phyloP scores from a whole-genome alignment of 1,140 invertebrate species.

The Wasmannia auropunctata region DNA sequence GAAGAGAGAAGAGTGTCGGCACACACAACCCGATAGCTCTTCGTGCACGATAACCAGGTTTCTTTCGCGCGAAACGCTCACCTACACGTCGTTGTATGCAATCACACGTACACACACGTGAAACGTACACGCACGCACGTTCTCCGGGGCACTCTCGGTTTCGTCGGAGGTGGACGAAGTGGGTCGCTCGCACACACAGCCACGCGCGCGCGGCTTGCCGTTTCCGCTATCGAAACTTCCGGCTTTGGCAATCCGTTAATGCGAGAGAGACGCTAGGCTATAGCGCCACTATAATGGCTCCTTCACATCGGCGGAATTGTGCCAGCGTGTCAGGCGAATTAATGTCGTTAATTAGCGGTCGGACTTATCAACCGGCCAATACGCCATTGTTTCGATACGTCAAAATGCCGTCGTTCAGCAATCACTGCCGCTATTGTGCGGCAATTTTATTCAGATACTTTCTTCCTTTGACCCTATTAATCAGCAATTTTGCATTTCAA shows the following conservation, averaged over 20 bases:
- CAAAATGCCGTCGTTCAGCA: neutral
- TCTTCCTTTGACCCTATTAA: neutral
- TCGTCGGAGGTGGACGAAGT: conserved; percentile 78
- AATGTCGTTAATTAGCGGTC: conserved; percentile 29
- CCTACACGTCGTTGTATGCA: neutral
- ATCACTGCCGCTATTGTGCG: conserved; percentile 1
- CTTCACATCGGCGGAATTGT: conserved; percentile 10
- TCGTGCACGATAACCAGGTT: conserved; percentile 56
- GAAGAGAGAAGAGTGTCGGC: neutral
- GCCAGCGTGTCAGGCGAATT: conserved; percentile 19
- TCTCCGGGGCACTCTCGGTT: conserved; percentile 78
- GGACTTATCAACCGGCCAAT: conserved; percentile 26
- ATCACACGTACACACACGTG: neutral
- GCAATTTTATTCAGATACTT: neutral
- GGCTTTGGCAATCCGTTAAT: conserved; percentile 73
- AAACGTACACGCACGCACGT: neutral
- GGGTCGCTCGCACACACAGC: conserved; percentile 76
- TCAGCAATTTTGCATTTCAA: neutral
- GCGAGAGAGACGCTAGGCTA: conserved; percentile 21
- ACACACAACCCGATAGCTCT: conserved; percentile 32
- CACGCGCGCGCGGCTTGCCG: conserved; percentile 62
- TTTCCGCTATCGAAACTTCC: conserved; percentile 83
- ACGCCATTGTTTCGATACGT: neutral
- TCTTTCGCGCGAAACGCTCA: conserved; percentile 63
- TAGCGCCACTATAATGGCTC: conserved; percentile 22